These are phyloP conservation scores for Amblyopsis rosae DNA, from an alignment of 2,113 vertebrate species.

Conservation along the genomic window DNA sequence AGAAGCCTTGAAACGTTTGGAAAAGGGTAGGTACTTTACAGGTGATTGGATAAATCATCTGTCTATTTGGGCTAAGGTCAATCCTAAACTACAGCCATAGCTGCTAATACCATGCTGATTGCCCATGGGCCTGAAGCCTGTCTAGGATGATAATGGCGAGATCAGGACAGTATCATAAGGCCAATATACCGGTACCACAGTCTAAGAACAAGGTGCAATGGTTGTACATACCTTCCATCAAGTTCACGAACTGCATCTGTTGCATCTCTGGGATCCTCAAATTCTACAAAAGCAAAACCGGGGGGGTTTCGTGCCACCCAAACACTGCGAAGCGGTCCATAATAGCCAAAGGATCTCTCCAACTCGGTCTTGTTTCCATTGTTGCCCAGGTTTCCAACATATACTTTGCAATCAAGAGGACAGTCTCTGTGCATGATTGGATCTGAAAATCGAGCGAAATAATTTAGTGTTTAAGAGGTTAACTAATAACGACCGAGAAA, in stretches of 20 bases:
- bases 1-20: no score
- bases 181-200: neutral
- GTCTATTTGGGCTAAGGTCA: no score
- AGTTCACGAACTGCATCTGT: slow-evolving; percentile 97
- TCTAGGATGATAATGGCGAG: no score
- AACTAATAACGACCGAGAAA: no score
- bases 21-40: no score
- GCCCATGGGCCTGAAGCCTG: no score
- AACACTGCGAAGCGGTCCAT: slow-evolving; percentile 94
- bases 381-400: slow-evolving; percentile 97
- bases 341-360: slow-evolving; percentile 95
- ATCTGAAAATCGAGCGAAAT: slow-evolving; percentile 38
- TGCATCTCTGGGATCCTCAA: slow-evolving; percentile 96
- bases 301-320: slow-evolving; percentile 98
- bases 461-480: no score
- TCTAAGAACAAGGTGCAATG: no score
- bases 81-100: no score
- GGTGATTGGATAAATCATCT: no score
- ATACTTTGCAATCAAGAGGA: slow-evolving; percentile 98
- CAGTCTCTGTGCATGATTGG: slow-evolving; percentile 95
- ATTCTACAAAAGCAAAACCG: slow-evolving; percentile 97
- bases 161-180: neutral
- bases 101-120: no score
- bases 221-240: slow-evolving; percentile 87
- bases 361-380: slow-evolving; percentile 98